A percentile compares a stretch with the other conserved stretches of the same genome.
These are phyloP conservation scores for Sericinus montela DNA, from an alignment of 2,888 invertebrate genomes.

Conservation along the genomic window DNA sequence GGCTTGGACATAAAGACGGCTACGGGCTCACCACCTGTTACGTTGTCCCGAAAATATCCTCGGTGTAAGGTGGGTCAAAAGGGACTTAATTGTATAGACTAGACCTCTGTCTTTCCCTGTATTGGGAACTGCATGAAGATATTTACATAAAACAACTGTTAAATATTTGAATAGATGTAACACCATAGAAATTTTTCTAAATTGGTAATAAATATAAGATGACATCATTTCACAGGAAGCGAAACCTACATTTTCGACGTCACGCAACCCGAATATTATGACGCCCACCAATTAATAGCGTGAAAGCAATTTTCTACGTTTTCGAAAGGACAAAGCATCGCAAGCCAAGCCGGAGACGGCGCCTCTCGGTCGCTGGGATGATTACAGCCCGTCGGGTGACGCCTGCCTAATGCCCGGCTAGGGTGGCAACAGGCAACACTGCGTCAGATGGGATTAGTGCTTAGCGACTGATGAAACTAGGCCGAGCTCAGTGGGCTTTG, in stretches of 20 bases:
- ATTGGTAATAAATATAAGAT: too few relatives aligned
- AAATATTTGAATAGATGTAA: too few relatives aligned
- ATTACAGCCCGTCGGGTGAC: constrained; percentile 4
- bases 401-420: neutral
- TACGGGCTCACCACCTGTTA: too few relatives aligned
- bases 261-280: neutral
- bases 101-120: too few relatives aligned
- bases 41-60: too few relatives aligned
- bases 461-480: constrained; percentile 2
- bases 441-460: neutral
- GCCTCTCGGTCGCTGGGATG: constrained; percentile 6
- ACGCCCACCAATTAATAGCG: constrained; percentile 3
- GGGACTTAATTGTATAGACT: too few relatives aligned
- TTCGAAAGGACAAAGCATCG: neutral
- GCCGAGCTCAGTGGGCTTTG: too few relatives aligned
- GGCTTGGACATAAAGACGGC: too few relatives aligned
- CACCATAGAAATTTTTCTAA: too few relatives aligned
- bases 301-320: constrained; percentile 3
- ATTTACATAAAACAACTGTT: too few relatives aligned
- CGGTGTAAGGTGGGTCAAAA: too few relatives aligned
- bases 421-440: neutral
- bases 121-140: too few relatives aligned
- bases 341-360: neutral
- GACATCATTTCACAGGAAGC: neutral
- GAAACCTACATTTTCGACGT: neutral